Evolutionary conservation across 2,113 vertebrate species (phyloP), one percentile per base, ranked within the genome.

Genomic region (Talpa occidentalis): DNA sequence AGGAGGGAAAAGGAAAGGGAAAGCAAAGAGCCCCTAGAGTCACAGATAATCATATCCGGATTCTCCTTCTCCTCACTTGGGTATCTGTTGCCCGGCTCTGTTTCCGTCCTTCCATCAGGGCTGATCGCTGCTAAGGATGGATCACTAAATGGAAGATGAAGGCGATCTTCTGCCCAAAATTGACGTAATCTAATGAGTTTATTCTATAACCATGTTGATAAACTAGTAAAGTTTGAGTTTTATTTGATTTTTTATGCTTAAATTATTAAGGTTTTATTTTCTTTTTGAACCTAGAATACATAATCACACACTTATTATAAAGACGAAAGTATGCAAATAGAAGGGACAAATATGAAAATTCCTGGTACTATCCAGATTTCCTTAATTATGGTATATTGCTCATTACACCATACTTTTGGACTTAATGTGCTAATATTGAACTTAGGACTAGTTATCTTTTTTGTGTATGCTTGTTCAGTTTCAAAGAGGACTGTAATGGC

Each of bases 201-300:
- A 54, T 54, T 54, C 52, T 17, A 54, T 54, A 54, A 54, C 52
- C 52, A 54, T 16, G 17, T 54, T 54, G 52, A 54, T 54, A 54
- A 54, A 54, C 52, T 54, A 54, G 52, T 54, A 54, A 54, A 54
- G 15, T 54, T 54, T 54, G 52, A 19, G 47, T 49, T 44, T 44
- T 44, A 52, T 52, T 54, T 54, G 52, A 54, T 54, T 54, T 54
- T n/a, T n/a, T 88, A 14, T 59, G 42, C 74, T 95, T 92, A 88
- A 85, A 35, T 90, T 64, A 42, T 47, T 52, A 21, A 56, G 17
- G 16, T n/a, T 52, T 92, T 67, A n/a, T 40, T 74, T 96, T 87
- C 70, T 52, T 81, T 82, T 62, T 67, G 35, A 74, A 73, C 26
- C 28, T 73, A 77, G 35, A 82, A 83, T 22, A 80, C 28, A 6